These are phyloP conservation scores for Amyelois transitella DNA, from an alignment of 1,140 invertebrate species.

Conservation along the genomic window DNA sequence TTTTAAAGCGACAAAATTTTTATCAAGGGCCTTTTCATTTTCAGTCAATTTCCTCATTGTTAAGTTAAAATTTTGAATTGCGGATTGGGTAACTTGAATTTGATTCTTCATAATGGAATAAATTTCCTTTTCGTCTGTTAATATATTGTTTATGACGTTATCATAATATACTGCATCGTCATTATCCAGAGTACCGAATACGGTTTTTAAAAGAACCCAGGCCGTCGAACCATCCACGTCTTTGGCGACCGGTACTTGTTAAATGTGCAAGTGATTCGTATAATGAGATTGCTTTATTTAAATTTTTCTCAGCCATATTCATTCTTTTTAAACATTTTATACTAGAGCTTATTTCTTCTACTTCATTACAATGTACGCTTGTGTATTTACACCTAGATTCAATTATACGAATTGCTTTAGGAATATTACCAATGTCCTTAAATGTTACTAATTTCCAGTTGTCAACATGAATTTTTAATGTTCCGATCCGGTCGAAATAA, in stretches of 20 bases:
- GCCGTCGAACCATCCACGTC: conserved; percentile 7
- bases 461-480: neutral
- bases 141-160: conserved; percentile 16
- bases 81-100: conserved; percentile 12
- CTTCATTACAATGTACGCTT: neutral
- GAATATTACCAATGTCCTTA: neutral
- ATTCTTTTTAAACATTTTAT: neutral
- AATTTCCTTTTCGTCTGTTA: conserved; percentile 16
- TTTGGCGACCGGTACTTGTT: neutral
- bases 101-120: conserved; percentile 17
- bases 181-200: conserved; percentile 20
- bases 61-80: conserved; percentile 17
- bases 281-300: neutral
- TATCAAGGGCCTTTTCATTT: conserved; percentile 1
- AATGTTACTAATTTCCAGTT: neutral
- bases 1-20: neutral
- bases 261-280: neutral
- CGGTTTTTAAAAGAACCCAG: conserved; percentile 13
- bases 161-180: conserved; percentile 22
- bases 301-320: neutral
- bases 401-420: neutral
- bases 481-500: neutral
- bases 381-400: neutral
- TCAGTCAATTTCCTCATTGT: conserved; percentile 13
- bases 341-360: neutral